A percentile compares a stretch with the other conserved stretches of the same genome.
Evolutionary conservation across 2,113 vertebrate genomes (phyloP).

Genomic region (Caracal caracal): DNA sequence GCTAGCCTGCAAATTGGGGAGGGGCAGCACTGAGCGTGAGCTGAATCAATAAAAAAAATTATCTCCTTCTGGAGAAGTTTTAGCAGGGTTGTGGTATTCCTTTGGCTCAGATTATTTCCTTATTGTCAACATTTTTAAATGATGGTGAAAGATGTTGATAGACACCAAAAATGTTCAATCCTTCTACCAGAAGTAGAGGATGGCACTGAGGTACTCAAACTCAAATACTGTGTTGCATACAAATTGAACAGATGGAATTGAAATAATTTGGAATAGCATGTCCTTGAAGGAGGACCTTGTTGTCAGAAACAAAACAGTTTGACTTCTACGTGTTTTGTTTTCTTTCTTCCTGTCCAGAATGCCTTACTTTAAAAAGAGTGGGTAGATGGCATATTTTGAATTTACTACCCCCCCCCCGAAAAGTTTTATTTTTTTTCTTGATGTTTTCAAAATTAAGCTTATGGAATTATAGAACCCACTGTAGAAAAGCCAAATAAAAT

Average conservation of each 20-base stretch:
- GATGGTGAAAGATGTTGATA: not conserved
- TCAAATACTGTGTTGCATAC: not conserved
- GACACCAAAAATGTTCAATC: not conserved
- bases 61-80: constrained; percentile 69
- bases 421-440: not conserved
- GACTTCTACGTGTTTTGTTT: not conserved
- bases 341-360: not conserved
- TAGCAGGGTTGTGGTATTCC: constrained; percentile 38
- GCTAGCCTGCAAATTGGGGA: constrained; percentile 76
- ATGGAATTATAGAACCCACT: not conserved
- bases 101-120: constrained; percentile 18
- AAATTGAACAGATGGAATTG: constrained; percentile 55
- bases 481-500: constrained; percentile 3
- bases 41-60: constrained; percentile 32
- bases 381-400: not conserved
- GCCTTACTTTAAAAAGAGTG: not conserved
- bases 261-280: constrained; percentile 55
- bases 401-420: not conserved
- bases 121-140: constrained; percentile 23
- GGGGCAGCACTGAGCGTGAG: constrained; percentile 67
- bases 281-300: constrained; percentile 74
- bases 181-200: not conserved
- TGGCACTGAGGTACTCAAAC: not conserved
- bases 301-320: constrained; percentile 49
- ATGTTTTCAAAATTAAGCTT: constrained; percentile 39